These are phyloP conservation scores for Clitarchus hookeri DNA, from an alignment of 2,888 invertebrate genomes.

Conservation along the genomic window DNA sequence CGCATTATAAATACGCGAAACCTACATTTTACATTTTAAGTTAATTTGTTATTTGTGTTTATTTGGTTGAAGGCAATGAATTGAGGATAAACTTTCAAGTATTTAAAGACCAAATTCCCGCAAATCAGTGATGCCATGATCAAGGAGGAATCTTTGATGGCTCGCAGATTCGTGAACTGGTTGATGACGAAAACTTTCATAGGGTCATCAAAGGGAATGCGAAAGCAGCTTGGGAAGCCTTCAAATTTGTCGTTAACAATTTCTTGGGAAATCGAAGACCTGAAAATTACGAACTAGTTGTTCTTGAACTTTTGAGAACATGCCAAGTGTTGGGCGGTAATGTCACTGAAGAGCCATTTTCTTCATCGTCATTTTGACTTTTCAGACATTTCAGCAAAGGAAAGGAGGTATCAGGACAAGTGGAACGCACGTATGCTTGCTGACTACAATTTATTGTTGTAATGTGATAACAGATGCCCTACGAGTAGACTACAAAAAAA, in stretches of 20 bases:
- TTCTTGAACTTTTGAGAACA: slow-evolving; percentile 24
- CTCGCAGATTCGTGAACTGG: background rate
- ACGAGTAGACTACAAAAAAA: background rate
- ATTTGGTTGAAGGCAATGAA: background rate
- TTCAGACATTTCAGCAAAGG: slow-evolving; percentile 17
- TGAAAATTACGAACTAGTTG: slow-evolving; percentile 21
- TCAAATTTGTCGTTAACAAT: slow-evolving; percentile 23
- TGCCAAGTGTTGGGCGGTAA: slow-evolving; percentile 5
- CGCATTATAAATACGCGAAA: too few species aligned
- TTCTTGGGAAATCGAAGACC: slow-evolving; percentile 18
- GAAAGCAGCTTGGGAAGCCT: slow-evolving; percentile 16
- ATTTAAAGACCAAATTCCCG: background rate
- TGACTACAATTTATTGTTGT: background rate
- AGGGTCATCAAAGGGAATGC: background rate
- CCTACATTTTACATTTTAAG: too few species aligned
- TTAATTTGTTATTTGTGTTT: too few species aligned
- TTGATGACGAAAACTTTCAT: background rate
- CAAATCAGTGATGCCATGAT: background rate
- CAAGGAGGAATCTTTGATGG: background rate
- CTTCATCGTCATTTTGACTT: background rate
- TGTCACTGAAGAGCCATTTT: slow-evolving; percentile 16
- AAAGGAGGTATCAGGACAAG: slow-evolving; percentile 25
- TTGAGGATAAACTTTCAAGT: background rate
- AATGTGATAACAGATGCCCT: background rate
- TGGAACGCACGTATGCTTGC: slow-evolving; percentile 5